phyloP scores from a whole-genome alignment of 1,140 invertebrate species.

The Macrobrachium rosenbergii region DNA sequence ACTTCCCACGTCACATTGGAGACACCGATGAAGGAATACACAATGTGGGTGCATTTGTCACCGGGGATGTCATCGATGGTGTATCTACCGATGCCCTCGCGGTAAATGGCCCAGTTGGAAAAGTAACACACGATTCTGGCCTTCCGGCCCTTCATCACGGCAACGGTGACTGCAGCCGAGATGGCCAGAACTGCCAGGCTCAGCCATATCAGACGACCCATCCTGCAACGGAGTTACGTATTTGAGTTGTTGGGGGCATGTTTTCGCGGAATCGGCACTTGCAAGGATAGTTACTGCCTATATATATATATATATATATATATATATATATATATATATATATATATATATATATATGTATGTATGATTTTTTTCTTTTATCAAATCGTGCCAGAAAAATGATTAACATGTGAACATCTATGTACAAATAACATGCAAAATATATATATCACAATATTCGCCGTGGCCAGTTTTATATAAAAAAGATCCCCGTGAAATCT shows the following conservation, averaged over 20 bases:
- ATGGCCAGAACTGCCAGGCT: slow-evolving; percentile 17
- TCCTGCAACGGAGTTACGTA: slow-evolving; percentile 16
- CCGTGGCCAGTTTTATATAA: too few species aligned
- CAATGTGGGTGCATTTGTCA: slow-evolving; percentile 86
- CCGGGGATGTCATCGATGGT: slow-evolving; percentile 86
- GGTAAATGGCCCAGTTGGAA: slow-evolving; percentile 92
- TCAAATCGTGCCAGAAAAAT: neutral
- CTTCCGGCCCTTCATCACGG: slow-evolving; percentile 7
- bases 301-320: slow-evolving; percentile 35
- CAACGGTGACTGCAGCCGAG: neutral
- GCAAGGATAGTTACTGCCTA: neutral
- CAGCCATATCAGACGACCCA: slow-evolving; percentile 19
- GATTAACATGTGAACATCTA: neutral
- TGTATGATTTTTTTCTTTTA: slow-evolving; percentile 14
- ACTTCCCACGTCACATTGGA: slow-evolving; percentile 83
- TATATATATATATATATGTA: slow-evolving; percentile 37
- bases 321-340: slow-evolving; percentile 33
- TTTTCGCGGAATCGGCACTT: neutral
- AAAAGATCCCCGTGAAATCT: too few species aligned
- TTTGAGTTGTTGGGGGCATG: neutral
- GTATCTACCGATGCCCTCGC: slow-evolving; percentile 84
- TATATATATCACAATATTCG: neutral
- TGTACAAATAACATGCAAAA: neutral
- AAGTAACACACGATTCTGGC: slow-evolving; percentile 88
- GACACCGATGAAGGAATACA: slow-evolving; percentile 92